Percentiles rank a stretch among this genome's conserved stretches.
These are phyloP conservation scores for Limosa lapponica DNA, from an alignment of 2,797 vertebrate species.

Conservation along the genomic window DNA sequence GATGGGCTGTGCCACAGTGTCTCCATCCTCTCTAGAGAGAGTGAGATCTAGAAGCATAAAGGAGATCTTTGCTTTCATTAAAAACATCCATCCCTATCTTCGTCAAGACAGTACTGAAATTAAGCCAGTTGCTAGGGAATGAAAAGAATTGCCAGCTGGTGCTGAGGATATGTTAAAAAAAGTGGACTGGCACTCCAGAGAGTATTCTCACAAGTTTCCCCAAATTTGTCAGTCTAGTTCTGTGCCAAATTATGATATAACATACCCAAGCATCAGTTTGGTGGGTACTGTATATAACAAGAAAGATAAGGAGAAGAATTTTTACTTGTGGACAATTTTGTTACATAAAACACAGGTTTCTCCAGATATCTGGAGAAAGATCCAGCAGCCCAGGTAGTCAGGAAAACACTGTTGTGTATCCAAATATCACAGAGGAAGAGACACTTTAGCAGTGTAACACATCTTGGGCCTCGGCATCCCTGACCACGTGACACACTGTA, in stretches of 20 bases:
- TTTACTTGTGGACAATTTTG: background rate
- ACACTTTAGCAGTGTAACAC: background rate
- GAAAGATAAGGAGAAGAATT: slow-evolving; percentile 25
- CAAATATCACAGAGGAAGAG: background rate
- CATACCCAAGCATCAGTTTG: slow-evolving; percentile 17
- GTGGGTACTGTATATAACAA: slow-evolving; percentile 23
- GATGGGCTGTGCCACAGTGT: background rate
- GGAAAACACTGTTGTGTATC: background rate
- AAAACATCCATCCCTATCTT: background rate
- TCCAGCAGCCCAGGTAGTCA: background rate
- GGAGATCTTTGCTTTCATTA: background rate
- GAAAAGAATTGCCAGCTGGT: slow-evolving; percentile 59
- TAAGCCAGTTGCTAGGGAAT: slow-evolving; percentile 64
- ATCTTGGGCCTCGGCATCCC: background rate
- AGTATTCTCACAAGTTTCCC: slow-evolving; percentile 46
- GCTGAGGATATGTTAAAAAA: slow-evolving; percentile 48
- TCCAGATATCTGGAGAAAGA: background rate
- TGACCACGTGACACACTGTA: background rate
- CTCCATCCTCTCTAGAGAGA: background rate
- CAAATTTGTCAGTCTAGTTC: slow-evolving; percentile 44
- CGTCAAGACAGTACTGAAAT: slow-evolving; percentile 25
- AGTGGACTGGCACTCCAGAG: slow-evolving; percentile 62
- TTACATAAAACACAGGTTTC: slow-evolving; percentile 24
- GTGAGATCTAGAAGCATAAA: background rate
- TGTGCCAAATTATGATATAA: slow-evolving; percentile 45